Conservation (phyloP, 2,113 vertebrate genomes). For the Illadopsis cleaveri region DNA sequence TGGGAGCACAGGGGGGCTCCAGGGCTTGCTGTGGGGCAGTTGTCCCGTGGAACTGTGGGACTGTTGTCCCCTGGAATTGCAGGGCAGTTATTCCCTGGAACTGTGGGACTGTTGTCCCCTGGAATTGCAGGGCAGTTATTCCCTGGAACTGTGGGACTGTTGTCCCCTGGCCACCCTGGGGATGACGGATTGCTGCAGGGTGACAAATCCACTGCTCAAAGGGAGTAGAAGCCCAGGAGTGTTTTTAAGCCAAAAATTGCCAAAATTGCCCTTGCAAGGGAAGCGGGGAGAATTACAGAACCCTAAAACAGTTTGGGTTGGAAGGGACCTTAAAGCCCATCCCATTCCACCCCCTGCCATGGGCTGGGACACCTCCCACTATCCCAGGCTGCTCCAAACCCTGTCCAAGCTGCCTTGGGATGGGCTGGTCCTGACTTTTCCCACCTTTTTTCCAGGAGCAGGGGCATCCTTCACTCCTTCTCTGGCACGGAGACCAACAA, state of each 20-base stretch:
- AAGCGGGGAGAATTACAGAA: not conserved
- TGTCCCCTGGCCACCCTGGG: not conserved
- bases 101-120: not conserved
- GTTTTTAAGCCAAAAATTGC: not conserved
- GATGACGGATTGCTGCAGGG: not conserved
- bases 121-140: no score
- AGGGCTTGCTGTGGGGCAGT: not conserved
- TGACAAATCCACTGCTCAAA: not conserved
- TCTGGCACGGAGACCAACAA: constrained; percentile 95
- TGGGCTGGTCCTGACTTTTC: not conserved
- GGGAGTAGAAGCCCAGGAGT: fast-evolving
- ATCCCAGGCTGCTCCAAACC: not conserved
- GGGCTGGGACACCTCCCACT: not conserved
- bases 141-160: not conserved
- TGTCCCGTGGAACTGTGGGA: not conserved
- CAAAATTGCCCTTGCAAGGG: not conserved
- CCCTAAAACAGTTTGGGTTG: not conserved
- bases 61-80: not conserved
- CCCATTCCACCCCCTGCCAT: not conserved
- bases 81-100: not conserved
- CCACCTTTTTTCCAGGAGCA: constrained; percentile 76
- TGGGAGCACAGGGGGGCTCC: fast-evolving
- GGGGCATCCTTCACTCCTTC: constrained; percentile 91
- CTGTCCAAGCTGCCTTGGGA: not conserved
- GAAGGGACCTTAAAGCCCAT: not conserved